Conservation (phyloP, 2,797 vertebrate genomes). For the Sylvilagus floridanus region DNA sequence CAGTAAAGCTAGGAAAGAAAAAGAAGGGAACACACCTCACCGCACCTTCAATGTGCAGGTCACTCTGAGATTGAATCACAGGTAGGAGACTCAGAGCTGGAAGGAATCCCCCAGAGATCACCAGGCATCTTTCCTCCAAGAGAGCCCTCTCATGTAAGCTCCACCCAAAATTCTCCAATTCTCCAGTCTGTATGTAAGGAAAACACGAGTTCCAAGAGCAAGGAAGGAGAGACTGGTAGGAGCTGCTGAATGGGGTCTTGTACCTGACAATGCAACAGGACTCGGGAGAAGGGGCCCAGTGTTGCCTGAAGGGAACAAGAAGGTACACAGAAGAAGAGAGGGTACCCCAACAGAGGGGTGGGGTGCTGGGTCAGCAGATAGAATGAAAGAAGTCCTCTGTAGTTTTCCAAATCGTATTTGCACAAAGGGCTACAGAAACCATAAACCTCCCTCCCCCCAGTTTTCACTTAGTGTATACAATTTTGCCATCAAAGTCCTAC, state of each 20-base stretch:
- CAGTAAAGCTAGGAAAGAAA: not conserved
- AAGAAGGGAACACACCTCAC: not conserved
- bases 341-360: not conserved
- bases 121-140: not conserved
- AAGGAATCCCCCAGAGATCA: not conserved
- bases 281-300: not conserved
- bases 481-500: not conserved
- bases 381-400: not conserved
- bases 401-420: constrained; percentile 24
- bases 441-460: not conserved
- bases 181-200: not conserved
- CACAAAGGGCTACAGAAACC: not conserved
- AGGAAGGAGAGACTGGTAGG: not conserved
- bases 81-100: not conserved
- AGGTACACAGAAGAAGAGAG: not conserved
- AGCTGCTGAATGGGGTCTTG: not conserved
- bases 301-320: not conserved
- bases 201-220: not conserved
- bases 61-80: not conserved
- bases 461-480: not conserved
- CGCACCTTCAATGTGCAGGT: not conserved
- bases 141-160: not conserved
- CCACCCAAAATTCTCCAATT: not conserved
- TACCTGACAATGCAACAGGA: not conserved
- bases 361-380: not conserved